Percentiles rank a stretch among this genome's conserved stretches.
These are phyloP conservation scores for Phragmatobia fuliginosa DNA, from an alignment of 2,888 invertebrate species.

Conservation along the genomic window DNA sequence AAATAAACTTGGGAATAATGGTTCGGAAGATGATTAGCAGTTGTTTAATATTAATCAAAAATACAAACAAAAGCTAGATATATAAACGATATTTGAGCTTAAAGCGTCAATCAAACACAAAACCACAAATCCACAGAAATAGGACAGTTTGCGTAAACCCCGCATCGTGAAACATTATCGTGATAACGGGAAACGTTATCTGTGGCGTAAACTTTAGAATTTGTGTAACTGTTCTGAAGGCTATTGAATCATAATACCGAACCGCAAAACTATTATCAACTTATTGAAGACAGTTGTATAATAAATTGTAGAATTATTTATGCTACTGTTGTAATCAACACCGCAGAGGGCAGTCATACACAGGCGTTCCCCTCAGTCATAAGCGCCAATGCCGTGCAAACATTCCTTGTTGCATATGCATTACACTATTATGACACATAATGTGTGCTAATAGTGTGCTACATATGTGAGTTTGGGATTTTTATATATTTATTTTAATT, in stretches of 20 bases:
- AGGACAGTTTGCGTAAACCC: constrained; percentile 24
- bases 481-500: no score
- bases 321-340: no score
- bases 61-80: not conserved
- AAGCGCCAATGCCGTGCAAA: no score
- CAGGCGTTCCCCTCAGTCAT: no score
- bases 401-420: no score
- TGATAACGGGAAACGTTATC: constrained; percentile 28
- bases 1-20: no score
- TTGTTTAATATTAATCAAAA: no score
- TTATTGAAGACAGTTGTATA: not conserved
- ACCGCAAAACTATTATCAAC: not conserved
- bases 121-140: constrained; percentile 25
- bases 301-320: not conserved
- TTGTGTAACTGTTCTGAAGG: not conserved
- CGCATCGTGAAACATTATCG: constrained; percentile 24
- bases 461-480: no score
- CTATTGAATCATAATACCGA: not conserved
- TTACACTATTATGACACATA: no score
- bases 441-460: no score
- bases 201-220: not conserved
- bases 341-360: no score
- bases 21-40: no score
- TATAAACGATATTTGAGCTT: not conserved
- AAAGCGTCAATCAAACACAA: constrained; percentile 17